Evolutionary conservation across 2,797 vertebrate species (phyloP).

Genomic region (Bufotes viridis): DNA sequence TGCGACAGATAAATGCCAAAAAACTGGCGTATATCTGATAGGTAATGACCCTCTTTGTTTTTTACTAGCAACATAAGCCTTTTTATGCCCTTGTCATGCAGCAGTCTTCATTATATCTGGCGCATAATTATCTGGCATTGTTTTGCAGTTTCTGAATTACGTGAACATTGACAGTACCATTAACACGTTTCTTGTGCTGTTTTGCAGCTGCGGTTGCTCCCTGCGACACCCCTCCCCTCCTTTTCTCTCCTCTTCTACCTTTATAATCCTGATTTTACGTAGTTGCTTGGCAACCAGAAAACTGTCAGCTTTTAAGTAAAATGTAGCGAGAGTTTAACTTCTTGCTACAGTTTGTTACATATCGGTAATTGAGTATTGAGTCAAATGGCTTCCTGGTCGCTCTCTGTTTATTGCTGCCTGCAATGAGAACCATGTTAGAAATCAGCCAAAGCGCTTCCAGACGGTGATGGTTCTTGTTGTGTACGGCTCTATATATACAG

Average conservation of each 20-base stretch:
- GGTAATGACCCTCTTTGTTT: neutral
- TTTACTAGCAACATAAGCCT: neutral
- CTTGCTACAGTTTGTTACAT: neutral
- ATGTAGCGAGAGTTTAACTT: neutral
- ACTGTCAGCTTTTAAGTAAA: neutral
- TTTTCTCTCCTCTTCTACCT: neutral
- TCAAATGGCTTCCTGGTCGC: neutral
- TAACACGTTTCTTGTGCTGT: neutral
- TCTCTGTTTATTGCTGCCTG: neutral
- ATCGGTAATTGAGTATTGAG: neutral
- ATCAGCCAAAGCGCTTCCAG: neutral
- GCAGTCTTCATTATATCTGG: neutral
- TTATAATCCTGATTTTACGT: neutral
- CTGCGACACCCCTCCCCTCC: neutral
- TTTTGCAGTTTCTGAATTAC: neutral
- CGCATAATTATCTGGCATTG: neutral
- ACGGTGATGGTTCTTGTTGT: neutral
- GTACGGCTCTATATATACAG: neutral
- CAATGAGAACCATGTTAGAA: neutral
- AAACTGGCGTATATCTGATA: too few relatives aligned
- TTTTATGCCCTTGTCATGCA: neutral
- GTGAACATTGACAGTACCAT: neutral
- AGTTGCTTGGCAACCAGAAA: conserved; percentile 11
- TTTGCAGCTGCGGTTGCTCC: neutral
- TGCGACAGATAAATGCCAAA: too few relatives aligned